phyloP scores from a whole-genome alignment of 2,113 vertebrate species.

The Oceanodroma tethys region DNA sequence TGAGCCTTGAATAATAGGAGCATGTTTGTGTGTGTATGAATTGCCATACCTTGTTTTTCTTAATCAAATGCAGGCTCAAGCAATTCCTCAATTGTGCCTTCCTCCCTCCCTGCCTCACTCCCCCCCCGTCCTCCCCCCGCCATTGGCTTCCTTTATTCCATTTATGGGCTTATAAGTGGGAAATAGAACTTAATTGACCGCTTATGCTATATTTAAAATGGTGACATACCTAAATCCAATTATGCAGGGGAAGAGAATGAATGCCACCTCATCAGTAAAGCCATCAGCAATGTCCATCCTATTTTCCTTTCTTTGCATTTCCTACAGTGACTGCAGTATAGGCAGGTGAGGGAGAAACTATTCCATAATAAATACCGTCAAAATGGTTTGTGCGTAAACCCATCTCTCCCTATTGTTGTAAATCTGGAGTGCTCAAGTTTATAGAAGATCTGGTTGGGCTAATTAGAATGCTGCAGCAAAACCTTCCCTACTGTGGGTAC shows the following conservation, averaged over 20 bases:
- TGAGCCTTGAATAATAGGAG: background rate
- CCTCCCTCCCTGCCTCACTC: background rate
- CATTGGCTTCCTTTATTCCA: background rate
- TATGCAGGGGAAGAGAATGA: background rate
- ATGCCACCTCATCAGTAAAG: background rate
- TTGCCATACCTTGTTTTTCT: background rate
- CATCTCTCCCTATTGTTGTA: background rate
- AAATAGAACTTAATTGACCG: background rate
- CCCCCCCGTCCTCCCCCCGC: accelerated
- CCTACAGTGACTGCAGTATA: background rate
- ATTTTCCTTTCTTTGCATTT: background rate
- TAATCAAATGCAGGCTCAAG: background rate
- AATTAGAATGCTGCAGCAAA: constrained; percentile 40
- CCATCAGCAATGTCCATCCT: background rate
- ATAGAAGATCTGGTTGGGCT: background rate
- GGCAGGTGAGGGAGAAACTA: background rate
- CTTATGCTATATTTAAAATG: background rate
- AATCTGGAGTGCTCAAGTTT: background rate
- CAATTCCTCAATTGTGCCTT: background rate
- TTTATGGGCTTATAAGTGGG: background rate
- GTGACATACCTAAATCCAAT: background rate
- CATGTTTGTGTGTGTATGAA: background rate
- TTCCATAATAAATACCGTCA: background rate
- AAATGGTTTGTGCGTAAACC: background rate
- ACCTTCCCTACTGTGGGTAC: background rate